Evolutionary conservation across 2,797 vertebrate species (phyloP), one percentile per base, ranked within the genome.

Genomic region (Pseudochaenichthys georgianus): DNA sequence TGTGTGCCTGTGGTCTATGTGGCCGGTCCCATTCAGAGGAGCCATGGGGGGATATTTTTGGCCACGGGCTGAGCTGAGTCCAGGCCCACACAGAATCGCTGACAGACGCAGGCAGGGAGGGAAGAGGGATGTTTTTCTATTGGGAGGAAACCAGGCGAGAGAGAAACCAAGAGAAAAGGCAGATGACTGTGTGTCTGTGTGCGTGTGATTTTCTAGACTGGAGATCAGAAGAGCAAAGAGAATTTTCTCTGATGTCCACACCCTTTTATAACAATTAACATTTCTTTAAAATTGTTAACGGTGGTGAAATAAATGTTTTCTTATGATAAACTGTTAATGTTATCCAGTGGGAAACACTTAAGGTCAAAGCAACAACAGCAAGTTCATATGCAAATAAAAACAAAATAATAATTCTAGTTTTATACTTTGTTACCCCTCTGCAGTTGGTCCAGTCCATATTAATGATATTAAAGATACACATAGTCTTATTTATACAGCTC

Each of bases 51-150:
- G 86, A 92, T 93, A 93, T 94, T 93, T 94, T 91, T 89, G 91
- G 88, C 87, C 88, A 83, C 78, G 88, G 91, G 78, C 89, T 87
- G 88, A 89, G 81, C 78, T 88, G 88, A 93, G 91, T 92, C 88
- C 89, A 91, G 90, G 93, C 90, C 93, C 93, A 94, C 93, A 94
- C 92, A 93, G 93, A 94, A 93, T 87, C 73, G 89, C 92, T 93
- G 93, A 94, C 94, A 93, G 90, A 92, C 70, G 73, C 86, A 85
- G 87, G 88, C 87, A 66, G 75, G 79, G 76, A 91, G 90, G 87
- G 87, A 88, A 89, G 87, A 92, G 82, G 85, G 90, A 89, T 91
- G 91, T 92, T 94, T 93, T 94, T 84, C 90, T 92, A 92, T 89
- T 88, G 90, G 87, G 91, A 91, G 90, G 92, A 92, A 94, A 92